Evolutionary conservation across 1,140 invertebrate genomes (phyloP).

Genomic region (Heliconius hewitsoni): DNA sequence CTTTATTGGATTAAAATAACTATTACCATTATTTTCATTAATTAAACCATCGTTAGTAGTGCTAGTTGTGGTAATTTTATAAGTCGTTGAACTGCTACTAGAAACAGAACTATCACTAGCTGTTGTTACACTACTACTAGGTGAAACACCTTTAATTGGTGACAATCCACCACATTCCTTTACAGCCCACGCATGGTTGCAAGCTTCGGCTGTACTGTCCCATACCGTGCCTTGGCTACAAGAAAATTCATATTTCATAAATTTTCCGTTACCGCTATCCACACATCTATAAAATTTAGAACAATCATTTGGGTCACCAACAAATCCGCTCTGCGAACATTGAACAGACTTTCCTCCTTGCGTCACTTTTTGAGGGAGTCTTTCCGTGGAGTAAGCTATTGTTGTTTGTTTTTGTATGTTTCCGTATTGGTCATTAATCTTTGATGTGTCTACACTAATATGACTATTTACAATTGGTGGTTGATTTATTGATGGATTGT

Average conservation of each 20-base stretch:
- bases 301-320: slow-evolving; percentile 83
- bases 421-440: neutral
- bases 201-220: slow-evolving; percentile 82
- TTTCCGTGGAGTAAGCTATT: slow-evolving; percentile 5
- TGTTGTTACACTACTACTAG: slow-evolving; percentile 28
- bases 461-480: neutral
- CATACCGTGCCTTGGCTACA: slow-evolving; percentile 86
- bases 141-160: neutral
- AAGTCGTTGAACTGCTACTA: neutral
- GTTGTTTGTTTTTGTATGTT: slow-evolving; percentile 12
- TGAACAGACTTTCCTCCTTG: slow-evolving; percentile 29
- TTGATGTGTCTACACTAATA: neutral
- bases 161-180: slow-evolving; percentile 63
- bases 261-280: slow-evolving; percentile 82
- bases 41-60: slow-evolving; percentile 19
- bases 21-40: slow-evolving; percentile 32
- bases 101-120: slow-evolving; percentile 21
- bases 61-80: slow-evolving; percentile 16
- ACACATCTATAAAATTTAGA: slow-evolving; percentile 87
- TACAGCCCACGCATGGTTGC: slow-evolving; percentile 83
- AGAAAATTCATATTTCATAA: slow-evolving; percentile 83
- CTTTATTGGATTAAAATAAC: slow-evolving; percentile 36
- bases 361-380: neutral
- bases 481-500: neutral
- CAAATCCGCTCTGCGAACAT: slow-evolving; percentile 81